Base-by-base conservation (phyloP, 2,888 invertebrate species). In the Anarsia innoxiella region DNA sequence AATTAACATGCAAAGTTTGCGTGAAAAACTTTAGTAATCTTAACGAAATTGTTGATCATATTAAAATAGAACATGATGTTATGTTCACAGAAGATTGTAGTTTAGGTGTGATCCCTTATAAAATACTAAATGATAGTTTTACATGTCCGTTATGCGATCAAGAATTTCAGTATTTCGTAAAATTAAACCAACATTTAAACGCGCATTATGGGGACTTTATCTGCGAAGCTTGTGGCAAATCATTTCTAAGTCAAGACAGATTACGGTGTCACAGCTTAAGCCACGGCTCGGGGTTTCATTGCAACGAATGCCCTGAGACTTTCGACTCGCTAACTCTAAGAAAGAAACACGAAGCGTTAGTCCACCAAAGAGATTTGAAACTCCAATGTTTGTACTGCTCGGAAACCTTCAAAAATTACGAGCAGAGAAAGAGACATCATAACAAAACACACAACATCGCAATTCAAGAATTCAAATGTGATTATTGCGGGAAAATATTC, bases 181-280 rank as follows among this genome's bases (percentile, higher is more conserved):
- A 74, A 41, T 41, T 83, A 0, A 84, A 83, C 32, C 76, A 82
- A 34, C 84, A 84, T 35, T 83, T 84, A 82, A 84, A 84, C 37
- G 48, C 54, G 3, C 84, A 84, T 40, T 84, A 50, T 33, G 76
- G 74, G 0, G 62, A 57, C 37, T 82, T 74, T 16, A 60, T 83
- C 0, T 84, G 84, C 37, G 83, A 83, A 23, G 19, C 61, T 0
- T 84, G 84, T 33, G 84, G 84, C 0, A 82, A 79, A 37, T 71
- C 72, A 0, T 84, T 83, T 25, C 36, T 83, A 0, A 79, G 72
- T 37, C 67, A 68, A 9, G 74, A 72, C 8, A 48, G 84, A 1
- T 39, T 84, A 4, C 44, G 78, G 5, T 70, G 69, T n/a, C 84
- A 84, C 39, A 43, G 61, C 0, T 19, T 69, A 0, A 59, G 60